Base-by-base conservation (phyloP, 2,113 vertebrate species). In the Malaclemys terrapin region DNA sequence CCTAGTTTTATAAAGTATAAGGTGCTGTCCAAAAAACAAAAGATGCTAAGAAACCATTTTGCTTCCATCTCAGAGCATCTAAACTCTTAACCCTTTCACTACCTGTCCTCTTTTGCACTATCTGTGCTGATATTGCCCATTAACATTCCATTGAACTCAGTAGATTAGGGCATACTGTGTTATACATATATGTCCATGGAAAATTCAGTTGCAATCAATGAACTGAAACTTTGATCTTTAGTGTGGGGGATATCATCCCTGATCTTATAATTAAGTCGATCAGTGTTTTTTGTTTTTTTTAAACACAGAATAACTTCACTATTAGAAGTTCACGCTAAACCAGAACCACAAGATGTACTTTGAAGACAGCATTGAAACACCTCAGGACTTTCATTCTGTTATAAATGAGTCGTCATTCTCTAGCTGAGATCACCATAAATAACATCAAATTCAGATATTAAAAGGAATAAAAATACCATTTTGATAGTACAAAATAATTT, bases 361-460 rank as follows among this genome's bases (percentile, higher is more conserved):
- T 92, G 89, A 95, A 91, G 88, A 91, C 80, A 91, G 83, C 88
- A 91, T 1, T 56, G 47, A 98, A 97, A 97, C 90, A 94, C 94
- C 95, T 94, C 90, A 96, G 87, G 95, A 96, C 94, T 90, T 98
- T 94, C 91, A 91, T 97, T 97, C 93, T 86, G 56, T 90, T 80
- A 54, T 65, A 93, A 96, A 97, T 75, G 5, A 96, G 19, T n/a
- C 9, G 94, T 97, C 95, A 96, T 84, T 50, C 62, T 95, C 83
- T 95, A 95, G 82, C 94, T 84, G 89, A 76, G 88, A 92, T 97
- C 94, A 82, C 95, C 95, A 93, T 87, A 91, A 89, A 94, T 79
- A 95, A 85, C 92, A 96, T 94, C 82, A 95, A 89, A 95, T 92
- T 94, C 96, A 93, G 90, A 91, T 94, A 97, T 47, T 82, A 91